Conservation (phyloP, 1,140 invertebrate genomes). For the Dreissena polymorpha region DNA sequence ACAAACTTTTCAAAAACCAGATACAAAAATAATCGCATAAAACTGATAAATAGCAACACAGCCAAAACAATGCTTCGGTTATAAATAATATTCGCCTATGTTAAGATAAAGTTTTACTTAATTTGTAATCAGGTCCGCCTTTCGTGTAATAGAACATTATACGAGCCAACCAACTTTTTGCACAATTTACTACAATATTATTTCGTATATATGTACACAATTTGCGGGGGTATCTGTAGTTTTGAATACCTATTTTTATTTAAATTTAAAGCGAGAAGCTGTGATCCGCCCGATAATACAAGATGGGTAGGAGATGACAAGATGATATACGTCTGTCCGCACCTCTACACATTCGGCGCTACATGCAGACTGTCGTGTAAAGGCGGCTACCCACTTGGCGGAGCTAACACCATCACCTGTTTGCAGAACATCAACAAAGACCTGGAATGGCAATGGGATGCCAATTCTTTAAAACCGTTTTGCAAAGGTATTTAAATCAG, state of each 20-base stretch:
- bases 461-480: neutral
- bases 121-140: no score
- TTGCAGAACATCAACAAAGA: neutral
- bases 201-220: no score
- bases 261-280: conserved; percentile 6
- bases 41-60: no score
- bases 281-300: neutral
- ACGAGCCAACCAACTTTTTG: no score
- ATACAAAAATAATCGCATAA: no score
- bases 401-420: conserved; percentile 23
- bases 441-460: conserved; percentile 24
- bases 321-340: conserved; percentile 33
- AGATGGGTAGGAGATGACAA: conserved; percentile 14
- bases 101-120: no score
- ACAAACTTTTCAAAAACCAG: no score
- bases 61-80: no score
- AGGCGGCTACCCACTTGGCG: conserved; percentile 28
- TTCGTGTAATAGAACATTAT: no score
- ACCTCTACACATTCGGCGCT: conserved; percentile 25
- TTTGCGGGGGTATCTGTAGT: neutral
- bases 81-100: no score
- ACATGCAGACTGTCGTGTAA: conserved; percentile 15
- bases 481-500: conserved; percentile 50
- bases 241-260: neutral
- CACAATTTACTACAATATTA: no score